Base-by-base conservation (phyloP, 1,140 invertebrate genomes). In the Macrostomum lignano region DNA sequence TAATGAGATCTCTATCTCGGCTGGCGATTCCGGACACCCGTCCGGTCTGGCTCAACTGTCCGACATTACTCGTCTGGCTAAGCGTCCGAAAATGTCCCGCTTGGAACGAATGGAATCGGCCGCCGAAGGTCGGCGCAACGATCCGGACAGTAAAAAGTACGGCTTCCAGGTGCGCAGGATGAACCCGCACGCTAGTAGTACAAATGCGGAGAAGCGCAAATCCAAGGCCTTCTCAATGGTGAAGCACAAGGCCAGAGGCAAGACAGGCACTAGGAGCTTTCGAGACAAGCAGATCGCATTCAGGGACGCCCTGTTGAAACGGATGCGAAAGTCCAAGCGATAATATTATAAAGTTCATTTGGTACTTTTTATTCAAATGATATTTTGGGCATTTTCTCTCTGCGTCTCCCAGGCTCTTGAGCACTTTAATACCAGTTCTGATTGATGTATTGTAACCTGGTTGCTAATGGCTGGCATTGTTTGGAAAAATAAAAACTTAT, bases 181-280 rank as follows among this genome's bases (percentile, higher is more conserved):
- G 46, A 84, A 86, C 64, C 70, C 71, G 14, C 60, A 73, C 46
- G 78, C 79, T 36, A 86, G 81, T 36, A 84, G 73, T 53, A 86
- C 78, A 2, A 88, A 93, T 55, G 68, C 72, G 41, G 76, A 91
- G 52, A 88, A 86, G 50, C 67, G 62, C 36, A 88, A 86, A 49
- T 74, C 65, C 3, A 93, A 94, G 55, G 72, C 71, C 46, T 91
- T 75, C 47, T 72, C 72, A 55, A 94, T 94, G 86, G 63, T 93
- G 4, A 75, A 74, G 50, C 77, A 86, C 46, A 93, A 93, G 62
- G 65, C 72, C 1, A 63, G 65, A 2, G 4, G 19, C 5, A 32
- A 32, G n/a, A n/a, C n/a, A n/a, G n/a, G n/a, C n/a, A n/a, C n/a
- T n/a, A n/a, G n/a, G n/a, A n/a, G n/a, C n/a, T n/a, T n/a, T n/a